These are phyloP conservation scores for Leptinotarsa defecta DNA, from an alignment of 1,140 invertebrate genomes.

Conservation along the genomic window DNA sequence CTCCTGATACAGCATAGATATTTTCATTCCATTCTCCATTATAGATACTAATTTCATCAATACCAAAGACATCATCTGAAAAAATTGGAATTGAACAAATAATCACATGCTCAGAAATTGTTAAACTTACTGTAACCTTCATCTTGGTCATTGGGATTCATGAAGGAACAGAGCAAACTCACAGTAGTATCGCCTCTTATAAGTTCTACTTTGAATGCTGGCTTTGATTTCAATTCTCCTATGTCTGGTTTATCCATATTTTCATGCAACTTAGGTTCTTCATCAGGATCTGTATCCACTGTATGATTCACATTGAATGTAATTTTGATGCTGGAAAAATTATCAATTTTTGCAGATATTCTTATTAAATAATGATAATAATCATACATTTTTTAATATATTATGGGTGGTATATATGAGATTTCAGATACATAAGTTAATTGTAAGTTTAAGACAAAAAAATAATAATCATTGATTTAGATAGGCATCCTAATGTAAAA, in stretches of 20 bases:
- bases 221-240: slow-evolving; percentile 84
- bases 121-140: slow-evolving; percentile 71
- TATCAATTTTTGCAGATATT: too few species aligned
- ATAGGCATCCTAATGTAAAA: too few species aligned
- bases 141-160: slow-evolving; percentile 66
- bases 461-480: too few species aligned
- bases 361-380: too few species aligned
- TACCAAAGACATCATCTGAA: slow-evolving; percentile 81
- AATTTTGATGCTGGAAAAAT: slow-evolving; percentile 68
- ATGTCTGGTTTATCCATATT: slow-evolving; percentile 71
- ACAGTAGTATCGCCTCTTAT: slow-evolving; percentile 74
- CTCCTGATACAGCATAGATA: slow-evolving; percentile 84
- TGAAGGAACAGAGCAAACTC: slow-evolving; percentile 81
- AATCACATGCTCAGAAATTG: background rate
- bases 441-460: too few species aligned
- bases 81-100: slow-evolving; percentile 27
- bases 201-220: slow-evolving; percentile 84
- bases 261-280: slow-evolving; percentile 67
- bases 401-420: too few species aligned
- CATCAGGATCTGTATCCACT: slow-evolving; percentile 71
- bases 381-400: too few species aligned
- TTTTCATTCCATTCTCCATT: slow-evolving; percentile 83
- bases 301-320: slow-evolving; percentile 90
- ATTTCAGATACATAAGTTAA: too few species aligned
- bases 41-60: slow-evolving; percentile 85